A percentile compares a stretch with the other conserved stretches of the same genome.
Evolutionary conservation across 1,140 invertebrate species (phyloP).

Genomic region (Hylaeus anthracinus): DNA sequence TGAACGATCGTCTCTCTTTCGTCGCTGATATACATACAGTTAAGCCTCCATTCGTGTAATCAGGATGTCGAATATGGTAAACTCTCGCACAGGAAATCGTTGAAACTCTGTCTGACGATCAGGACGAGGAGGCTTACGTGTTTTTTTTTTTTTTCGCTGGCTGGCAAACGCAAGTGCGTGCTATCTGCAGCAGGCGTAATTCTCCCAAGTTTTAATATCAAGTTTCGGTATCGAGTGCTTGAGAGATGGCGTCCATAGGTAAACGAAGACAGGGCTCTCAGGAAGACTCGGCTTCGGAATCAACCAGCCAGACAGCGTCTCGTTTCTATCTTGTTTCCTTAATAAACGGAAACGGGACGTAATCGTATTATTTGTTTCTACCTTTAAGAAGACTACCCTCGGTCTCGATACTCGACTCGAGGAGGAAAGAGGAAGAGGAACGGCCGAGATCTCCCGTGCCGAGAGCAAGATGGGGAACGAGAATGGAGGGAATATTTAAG

Average conservation of each 20-base stretch:
- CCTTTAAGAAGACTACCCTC: slow-evolving; percentile 72
- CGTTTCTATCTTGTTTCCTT: slow-evolving; percentile 79
- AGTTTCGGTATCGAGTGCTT: slow-evolving; percentile 76
- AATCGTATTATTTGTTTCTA: slow-evolving; percentile 82
- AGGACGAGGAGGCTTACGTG: slow-evolving; percentile 72
- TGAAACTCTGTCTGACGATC: slow-evolving; percentile 75
- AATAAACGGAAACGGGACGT: slow-evolving; percentile 82
- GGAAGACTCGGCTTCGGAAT: slow-evolving; percentile 61
- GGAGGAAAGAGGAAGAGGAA: slow-evolving; percentile 10
- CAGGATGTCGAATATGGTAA: slow-evolving; percentile 22
- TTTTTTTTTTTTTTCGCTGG: slow-evolving; percentile 26
- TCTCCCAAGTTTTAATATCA: slow-evolving; percentile 78
- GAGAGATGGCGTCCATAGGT: slow-evolving; percentile 39
- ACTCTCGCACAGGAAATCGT: slow-evolving; percentile 57
- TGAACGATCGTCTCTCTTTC: too few relatives aligned
- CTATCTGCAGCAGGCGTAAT: slow-evolving; percentile 70
- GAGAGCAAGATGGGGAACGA: slow-evolving; percentile 24
- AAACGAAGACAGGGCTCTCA: slow-evolving; percentile 44
- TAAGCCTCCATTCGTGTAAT: neutral
- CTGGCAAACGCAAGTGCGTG: slow-evolving; percentile 57
- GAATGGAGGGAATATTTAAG: slow-evolving; percentile 80
- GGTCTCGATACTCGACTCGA: slow-evolving; percentile 64
- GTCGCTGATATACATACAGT: too few relatives aligned
- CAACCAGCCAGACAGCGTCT: slow-evolving; percentile 67
- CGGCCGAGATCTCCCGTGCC: slow-evolving; percentile 35